A percentile compares a stretch with the other conserved stretches of the same genome.
Evolutionary conservation across 53 echinoderm and acorn worm genomes (phyloP).

Genomic region (Actinopyga echinites): DNA sequence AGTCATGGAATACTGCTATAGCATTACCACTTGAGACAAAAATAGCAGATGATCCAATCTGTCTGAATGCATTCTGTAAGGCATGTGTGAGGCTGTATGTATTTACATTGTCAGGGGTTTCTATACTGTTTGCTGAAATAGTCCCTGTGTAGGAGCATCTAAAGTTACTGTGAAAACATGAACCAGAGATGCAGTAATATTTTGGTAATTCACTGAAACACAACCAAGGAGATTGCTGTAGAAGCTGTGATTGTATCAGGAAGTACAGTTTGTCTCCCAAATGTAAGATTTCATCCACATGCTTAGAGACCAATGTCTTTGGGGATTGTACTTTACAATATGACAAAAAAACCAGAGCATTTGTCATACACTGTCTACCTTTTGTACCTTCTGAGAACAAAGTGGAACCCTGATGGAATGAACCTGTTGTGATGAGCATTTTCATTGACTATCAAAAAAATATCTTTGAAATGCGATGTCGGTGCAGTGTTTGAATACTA

Average conservation of each 20-base stretch:
- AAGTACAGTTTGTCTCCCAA: neutral
- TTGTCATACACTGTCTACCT: neutral
- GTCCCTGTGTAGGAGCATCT: neutral
- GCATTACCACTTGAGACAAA: neutral
- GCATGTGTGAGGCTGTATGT: neutral
- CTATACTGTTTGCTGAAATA: neutral
- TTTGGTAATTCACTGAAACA: conserved; percentile 1
- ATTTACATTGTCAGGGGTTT: neutral
- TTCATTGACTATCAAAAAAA: neutral
- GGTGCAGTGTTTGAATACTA: no score
- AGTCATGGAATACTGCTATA: neutral
- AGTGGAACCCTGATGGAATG: neutral
- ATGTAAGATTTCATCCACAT: neutral
- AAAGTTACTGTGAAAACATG: neutral
- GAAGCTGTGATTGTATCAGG: neutral
- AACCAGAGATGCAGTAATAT: neutral
- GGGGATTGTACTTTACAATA: neutral
- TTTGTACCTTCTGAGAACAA: neutral
- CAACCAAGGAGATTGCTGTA: neutral
- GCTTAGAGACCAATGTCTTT: neutral
- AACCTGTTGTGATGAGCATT: neutral
- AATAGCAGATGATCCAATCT: neutral
- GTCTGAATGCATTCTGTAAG: neutral
- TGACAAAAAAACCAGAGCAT: neutral
- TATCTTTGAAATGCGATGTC: no score